These are phyloP conservation scores for Sterrhoptilus dennistouni DNA, from an alignment of 2,113 vertebrate species.

Conservation along the genomic window DNA sequence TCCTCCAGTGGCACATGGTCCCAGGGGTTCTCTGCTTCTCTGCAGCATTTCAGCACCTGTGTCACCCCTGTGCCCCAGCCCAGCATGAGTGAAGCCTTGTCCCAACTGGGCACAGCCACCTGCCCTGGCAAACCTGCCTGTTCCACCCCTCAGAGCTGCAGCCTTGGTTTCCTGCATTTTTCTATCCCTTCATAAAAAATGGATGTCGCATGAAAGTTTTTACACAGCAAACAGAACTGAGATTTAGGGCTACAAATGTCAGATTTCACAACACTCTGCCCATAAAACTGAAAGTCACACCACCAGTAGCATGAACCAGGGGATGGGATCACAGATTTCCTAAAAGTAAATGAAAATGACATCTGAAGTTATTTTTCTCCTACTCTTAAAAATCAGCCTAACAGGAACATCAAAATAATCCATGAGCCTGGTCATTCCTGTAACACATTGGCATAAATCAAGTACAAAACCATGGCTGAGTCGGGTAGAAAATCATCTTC, in stretches of 20 bases:
- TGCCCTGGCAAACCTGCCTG: background rate
- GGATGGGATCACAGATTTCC: background rate
- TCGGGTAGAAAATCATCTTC: constrained; percentile 43
- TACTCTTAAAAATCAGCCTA: background rate
- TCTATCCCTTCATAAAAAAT: constrained; percentile 57
- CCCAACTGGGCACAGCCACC: background rate
- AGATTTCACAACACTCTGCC: constrained; percentile 7
- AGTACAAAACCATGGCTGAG: background rate
- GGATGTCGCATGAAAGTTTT: constrained; percentile 54
- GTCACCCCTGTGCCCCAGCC: background rate
- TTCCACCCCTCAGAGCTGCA: background rate
- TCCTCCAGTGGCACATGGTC: fast-evolving
- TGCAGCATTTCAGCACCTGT: fast-evolving
- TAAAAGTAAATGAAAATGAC: background rate
- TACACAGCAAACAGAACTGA: constrained; percentile 58
- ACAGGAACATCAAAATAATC: constrained; percentile 44
- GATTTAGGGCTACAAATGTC: constrained; percentile 40
- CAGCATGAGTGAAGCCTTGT: background rate
- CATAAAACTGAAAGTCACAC: constrained; percentile 22
- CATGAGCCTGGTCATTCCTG: constrained; percentile 24
- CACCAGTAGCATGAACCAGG: background rate
- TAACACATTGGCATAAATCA: constrained; percentile 20
- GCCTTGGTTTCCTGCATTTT: background rate
- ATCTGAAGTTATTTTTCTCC: constrained; percentile 9
- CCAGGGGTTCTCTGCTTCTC: fast-evolving